These are phyloP conservation scores for Xiphorhynchus elegans DNA, from an alignment of 2,113 vertebrate species.

Conservation along the genomic window DNA sequence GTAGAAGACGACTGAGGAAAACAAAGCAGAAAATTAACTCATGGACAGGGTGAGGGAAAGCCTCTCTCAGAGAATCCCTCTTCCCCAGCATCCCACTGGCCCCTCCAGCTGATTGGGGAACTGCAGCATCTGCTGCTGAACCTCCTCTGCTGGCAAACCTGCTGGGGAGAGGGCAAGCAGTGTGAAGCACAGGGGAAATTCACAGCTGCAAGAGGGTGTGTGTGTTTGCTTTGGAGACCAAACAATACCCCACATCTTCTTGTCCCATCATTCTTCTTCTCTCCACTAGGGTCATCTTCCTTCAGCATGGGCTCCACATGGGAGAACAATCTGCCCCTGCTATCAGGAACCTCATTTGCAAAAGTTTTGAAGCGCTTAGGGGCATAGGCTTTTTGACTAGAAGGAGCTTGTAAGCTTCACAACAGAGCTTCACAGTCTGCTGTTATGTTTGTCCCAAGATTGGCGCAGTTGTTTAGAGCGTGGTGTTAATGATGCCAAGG, in stretches of 20 bases:
- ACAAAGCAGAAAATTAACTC: not conserved
- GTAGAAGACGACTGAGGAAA: not conserved
- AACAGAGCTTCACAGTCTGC: not conserved
- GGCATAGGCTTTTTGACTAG: not conserved
- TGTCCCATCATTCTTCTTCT: not conserved
- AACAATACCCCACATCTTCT: rapidly evolving
- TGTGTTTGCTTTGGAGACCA: rapidly evolving
- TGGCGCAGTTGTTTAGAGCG: not conserved
- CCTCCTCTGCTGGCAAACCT: not conserved
- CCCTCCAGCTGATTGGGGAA: not conserved
- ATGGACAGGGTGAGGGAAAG: not conserved
- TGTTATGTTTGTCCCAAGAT: not conserved
- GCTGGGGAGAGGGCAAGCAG: not conserved
- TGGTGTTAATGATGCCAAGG: not conserved
- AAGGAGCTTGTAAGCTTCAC: not conserved
- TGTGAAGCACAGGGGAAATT: not conserved
- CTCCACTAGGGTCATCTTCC: not conserved
- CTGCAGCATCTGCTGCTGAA: not conserved
- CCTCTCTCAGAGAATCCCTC: not conserved
- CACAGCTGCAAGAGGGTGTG: not conserved
- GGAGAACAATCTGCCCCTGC: not conserved
- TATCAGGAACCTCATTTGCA: not conserved
- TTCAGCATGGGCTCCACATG: rapidly evolving
- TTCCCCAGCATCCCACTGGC: not conserved
- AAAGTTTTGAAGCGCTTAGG: not conserved